These are phyloP conservation scores for Drosophila trichaetosa DNA, from an alignment of 2,888 invertebrate genomes.

Conservation along the genomic window DNA sequence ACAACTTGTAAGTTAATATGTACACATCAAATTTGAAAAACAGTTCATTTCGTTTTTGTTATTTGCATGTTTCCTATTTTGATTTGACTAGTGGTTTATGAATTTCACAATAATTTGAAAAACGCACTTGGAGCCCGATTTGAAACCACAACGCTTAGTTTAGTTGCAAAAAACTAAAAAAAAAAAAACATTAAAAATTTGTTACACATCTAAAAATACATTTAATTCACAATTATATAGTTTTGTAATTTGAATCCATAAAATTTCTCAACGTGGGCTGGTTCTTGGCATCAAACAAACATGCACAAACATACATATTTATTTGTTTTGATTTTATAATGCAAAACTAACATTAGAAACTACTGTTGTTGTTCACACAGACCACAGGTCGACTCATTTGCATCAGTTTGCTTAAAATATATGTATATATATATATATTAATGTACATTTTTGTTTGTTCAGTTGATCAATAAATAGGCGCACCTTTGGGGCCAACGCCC, in stretches of 20 bases:
- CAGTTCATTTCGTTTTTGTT: conserved; percentile 22
- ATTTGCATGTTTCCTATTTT: conserved; percentile 22
- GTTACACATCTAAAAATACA: conserved; percentile 73
- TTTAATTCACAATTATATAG: conserved; percentile 60
- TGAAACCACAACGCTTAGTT: conserved; percentile 76
- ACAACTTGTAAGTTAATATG: conserved; percentile 38
- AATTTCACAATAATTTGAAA: conserved; percentile 35
- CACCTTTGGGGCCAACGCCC: conserved; percentile 11
- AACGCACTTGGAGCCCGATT: conserved; percentile 56
- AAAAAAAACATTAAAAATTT: conserved; percentile 2
- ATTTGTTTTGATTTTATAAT: conserved; percentile 18
- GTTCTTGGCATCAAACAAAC: conserved; percentile 64
- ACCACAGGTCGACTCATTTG: neutral
- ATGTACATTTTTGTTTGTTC: conserved; percentile 22
- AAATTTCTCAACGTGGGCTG: conserved; percentile 60
- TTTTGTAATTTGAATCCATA: conserved; percentile 37
- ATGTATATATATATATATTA: neutral
- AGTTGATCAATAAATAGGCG: conserved; percentile 14
- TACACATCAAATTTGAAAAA: conserved; percentile 45
- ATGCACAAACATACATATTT: conserved; percentile 17
- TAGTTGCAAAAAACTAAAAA: conserved; percentile 61
- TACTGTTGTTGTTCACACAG: neutral
- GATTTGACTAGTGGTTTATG: conserved; percentile 58
- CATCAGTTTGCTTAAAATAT: conserved; percentile 19
- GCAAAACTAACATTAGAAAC: conserved; percentile 7